phyloP scores from a whole-genome alignment of 64 coral and sea anemone genomes.

The Trachythela sp. region DNA sequence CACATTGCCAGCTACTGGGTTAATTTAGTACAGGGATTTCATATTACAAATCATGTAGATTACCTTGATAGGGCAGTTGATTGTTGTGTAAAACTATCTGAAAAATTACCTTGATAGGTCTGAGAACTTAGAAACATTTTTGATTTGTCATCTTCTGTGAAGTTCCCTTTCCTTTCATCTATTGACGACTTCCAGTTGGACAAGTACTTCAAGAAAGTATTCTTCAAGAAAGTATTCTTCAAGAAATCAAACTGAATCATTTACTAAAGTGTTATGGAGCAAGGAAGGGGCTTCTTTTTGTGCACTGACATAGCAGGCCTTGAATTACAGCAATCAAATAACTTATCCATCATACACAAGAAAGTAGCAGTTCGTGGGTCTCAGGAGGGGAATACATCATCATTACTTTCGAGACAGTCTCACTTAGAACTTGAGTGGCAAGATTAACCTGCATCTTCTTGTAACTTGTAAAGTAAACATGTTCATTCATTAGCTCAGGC shows the following conservation, averaged over 20 bases:
- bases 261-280: neutral
- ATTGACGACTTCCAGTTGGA: neutral
- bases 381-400: neutral
- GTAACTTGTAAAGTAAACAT: too few relatives aligned
- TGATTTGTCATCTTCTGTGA: slow-evolving; percentile 6
- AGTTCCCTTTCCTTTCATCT: neutral
- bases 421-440: slow-evolving; percentile 6
- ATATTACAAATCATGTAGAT: too few relatives aligned
- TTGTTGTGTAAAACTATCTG: too few relatives aligned
- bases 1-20: too few relatives aligned
- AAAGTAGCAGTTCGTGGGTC: neutral
- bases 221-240: slow-evolving; percentile 26
- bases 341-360: too few relatives aligned
- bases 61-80: too few relatives aligned
- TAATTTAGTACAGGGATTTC: too few relatives aligned
- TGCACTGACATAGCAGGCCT: neutral
- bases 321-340: neutral
- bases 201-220: neutral
- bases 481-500: too few relatives aligned
- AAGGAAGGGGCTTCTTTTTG: neutral
- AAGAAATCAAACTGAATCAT: slow-evolving; percentile 17
- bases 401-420: neutral
- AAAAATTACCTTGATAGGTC: slow-evolving; percentile 6
- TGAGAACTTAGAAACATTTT: neutral
- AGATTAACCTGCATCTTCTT: neutral